phyloP scores from a whole-genome alignment of 1,140 invertebrate genomes.

The Formica selysi region DNA sequence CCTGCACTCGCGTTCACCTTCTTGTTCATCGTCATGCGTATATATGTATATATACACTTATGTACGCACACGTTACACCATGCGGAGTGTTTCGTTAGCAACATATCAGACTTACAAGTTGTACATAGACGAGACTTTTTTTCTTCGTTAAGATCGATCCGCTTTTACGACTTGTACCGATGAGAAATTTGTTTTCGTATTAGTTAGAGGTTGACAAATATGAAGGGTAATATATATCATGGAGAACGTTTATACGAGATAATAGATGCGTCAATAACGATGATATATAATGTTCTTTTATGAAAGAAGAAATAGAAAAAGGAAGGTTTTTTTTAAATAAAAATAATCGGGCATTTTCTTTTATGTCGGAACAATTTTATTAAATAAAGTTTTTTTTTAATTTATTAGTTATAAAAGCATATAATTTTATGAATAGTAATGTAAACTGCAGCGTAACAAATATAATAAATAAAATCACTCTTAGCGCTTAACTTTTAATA shows the following conservation, averaged over 20 bases:
- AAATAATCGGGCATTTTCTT: not conserved
- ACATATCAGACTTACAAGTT: conserved; percentile 41
- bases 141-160: conserved; percentile 34
- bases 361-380: not conserved
- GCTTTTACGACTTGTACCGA: conserved; percentile 8
- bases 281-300: not conserved
- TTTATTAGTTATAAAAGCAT: not conserved
- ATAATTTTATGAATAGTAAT: not conserved
- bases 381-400: not conserved
- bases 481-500: not conserved
- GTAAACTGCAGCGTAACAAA: not conserved
- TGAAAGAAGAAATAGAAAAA: not conserved
- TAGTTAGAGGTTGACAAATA: conserved; percentile 30
- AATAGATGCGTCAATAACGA: not conserved
- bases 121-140: conserved; percentile 41
- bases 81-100: conserved; percentile 44
- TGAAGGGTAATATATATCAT: not conserved
- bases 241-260: not conserved
- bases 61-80: not conserved
- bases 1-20: not conserved
- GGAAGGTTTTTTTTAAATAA: not conserved
- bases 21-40: not conserved
- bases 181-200: conserved; percentile 34
- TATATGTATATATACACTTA: not conserved
- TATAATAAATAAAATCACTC: not conserved